These are phyloP conservation scores for Drosophila tropicalis DNA, from an alignment of 1,140 invertebrate genomes.

Conservation along the genomic window DNA sequence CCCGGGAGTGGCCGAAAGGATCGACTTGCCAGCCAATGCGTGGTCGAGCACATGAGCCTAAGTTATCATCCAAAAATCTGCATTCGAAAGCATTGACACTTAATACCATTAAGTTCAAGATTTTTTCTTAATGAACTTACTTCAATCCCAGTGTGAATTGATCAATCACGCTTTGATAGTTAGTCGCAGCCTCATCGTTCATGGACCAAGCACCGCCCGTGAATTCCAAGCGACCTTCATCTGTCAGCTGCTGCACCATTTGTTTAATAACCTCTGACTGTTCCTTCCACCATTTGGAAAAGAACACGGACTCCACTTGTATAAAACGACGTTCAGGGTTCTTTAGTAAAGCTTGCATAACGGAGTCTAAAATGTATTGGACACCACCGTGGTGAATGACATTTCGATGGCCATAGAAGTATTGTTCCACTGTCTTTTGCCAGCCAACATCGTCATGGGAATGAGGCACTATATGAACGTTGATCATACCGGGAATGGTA, in stretches of 20 bases:
- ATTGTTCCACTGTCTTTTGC: constrained; percentile 96
- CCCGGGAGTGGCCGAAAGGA: constrained; percentile 95
- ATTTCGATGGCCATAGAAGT: constrained; percentile 92
- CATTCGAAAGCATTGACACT: not conserved
- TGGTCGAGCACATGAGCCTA: constrained; percentile 92
- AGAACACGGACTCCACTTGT: constrained; percentile 93
- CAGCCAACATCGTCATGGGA: constrained; percentile 96
- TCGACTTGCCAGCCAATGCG: constrained; percentile 96
- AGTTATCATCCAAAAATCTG: constrained; percentile 90
- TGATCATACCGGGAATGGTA: constrained; percentile 86
- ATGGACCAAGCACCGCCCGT: constrained; percentile 94
- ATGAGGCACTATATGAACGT: constrained; percentile 93
- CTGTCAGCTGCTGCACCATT: constrained; percentile 86
- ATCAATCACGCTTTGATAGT: constrained; percentile 97
- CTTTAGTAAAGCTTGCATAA: constrained; percentile 90
- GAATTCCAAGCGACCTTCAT: constrained; percentile 93
- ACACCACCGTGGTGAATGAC: constrained; percentile 92
- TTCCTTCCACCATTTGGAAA: constrained; percentile 95
- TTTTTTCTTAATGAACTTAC: constrained; percentile 81
- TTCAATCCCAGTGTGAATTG: constrained; percentile 93
- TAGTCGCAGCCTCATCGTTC: constrained; percentile 96
- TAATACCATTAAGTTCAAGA: not conserved
- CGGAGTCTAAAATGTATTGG: constrained; percentile 96
- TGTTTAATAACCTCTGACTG: constrained; percentile 87
- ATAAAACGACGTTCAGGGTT: constrained; percentile 90